These are phyloP conservation scores for Brachyhypopomus gauderio DNA, from an alignment of 2,113 vertebrate species.

Conservation along the genomic window DNA sequence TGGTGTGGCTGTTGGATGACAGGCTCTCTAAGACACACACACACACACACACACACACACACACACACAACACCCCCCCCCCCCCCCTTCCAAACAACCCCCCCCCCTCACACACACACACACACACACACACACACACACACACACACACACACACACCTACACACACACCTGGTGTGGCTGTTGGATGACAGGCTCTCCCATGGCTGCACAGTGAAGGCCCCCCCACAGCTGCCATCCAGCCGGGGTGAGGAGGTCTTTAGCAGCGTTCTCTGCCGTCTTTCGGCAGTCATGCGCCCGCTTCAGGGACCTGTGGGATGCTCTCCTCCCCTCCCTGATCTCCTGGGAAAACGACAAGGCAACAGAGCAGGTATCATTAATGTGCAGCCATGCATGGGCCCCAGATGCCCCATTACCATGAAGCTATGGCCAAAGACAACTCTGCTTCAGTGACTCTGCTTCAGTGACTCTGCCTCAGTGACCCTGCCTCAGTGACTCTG, in stretches of 20 bases:
- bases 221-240: conserved; percentile 84
- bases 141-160: background rate
- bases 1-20: too few species aligned
- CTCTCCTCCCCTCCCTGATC: conserved; percentile 82
- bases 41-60: background rate
- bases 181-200: conserved; percentile 88
- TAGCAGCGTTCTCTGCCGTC: conserved; percentile 84
- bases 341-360: conserved; percentile 60
- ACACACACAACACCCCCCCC: too few species aligned
- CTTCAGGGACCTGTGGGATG: conserved; percentile 83
- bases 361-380: background rate
- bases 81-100: too few species aligned
- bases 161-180: conserved; percentile 77
- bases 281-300: conserved; percentile 85
- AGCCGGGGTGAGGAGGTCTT: conserved; percentile 83
- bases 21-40: conserved; percentile 55
- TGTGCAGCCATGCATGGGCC: background rate
- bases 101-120: too few species aligned
- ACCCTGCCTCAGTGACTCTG: too few species aligned
- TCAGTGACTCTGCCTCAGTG: too few species aligned
- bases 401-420: background rate
- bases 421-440: too few species aligned
- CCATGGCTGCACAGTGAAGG: conserved; percentile 82
- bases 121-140: too few species aligned
- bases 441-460: too few species aligned